Evolutionary conservation across 2,797 vertebrate genomes (phyloP), one percentile per base, ranked within the genome.

Genomic region (Pseudochromis fuscus): DNA sequence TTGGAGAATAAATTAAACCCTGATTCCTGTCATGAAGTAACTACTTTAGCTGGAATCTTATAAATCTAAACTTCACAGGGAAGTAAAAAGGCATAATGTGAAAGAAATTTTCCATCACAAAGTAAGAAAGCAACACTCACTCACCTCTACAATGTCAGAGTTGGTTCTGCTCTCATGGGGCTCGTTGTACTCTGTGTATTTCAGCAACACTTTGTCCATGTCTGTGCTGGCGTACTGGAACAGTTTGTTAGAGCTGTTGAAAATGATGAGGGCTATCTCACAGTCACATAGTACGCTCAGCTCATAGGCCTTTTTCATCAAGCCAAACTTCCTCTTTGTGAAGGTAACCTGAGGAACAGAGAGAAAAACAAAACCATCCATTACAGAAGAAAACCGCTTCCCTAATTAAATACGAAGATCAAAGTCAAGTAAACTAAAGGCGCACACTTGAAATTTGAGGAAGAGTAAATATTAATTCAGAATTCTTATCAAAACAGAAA

Each of bases 271-370:
- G 71, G 97, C 98, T 79, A 99, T 99, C 94, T 99, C 98, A 89
- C 98, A 99, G 95, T 99, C 97, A 90, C 98, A 99, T 71, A 99
- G 95, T 88, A 99, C 98, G 84, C 98, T 99, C 88, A 99, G 94
- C 90, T 99, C 98, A 23, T 99, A 99, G 55, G 98, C 98, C 90
- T 99, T 99, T 95, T 99, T 99, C 98, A 99, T 99, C 93, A 99
- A 88, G 84, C 97, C 98, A 86, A 99, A 99, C 95, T 99, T 99
- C 92, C 98, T 95, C 94, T 99, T 99, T 42, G 98, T 99, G 92
- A 99, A 99, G 83, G 98, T 99, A 89, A 99, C 98, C 98, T 99
- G 88, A 56, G 78, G 82, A 74, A 78, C 27, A 37, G 4, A 18
- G 16, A 40, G 7, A 44, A 19, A 44, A 44, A 35, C 9, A 81